These are phyloP conservation scores for Dermatophagoides farinae DNA, from an alignment of 1,140 invertebrate genomes.

Conservation along the genomic window DNA sequence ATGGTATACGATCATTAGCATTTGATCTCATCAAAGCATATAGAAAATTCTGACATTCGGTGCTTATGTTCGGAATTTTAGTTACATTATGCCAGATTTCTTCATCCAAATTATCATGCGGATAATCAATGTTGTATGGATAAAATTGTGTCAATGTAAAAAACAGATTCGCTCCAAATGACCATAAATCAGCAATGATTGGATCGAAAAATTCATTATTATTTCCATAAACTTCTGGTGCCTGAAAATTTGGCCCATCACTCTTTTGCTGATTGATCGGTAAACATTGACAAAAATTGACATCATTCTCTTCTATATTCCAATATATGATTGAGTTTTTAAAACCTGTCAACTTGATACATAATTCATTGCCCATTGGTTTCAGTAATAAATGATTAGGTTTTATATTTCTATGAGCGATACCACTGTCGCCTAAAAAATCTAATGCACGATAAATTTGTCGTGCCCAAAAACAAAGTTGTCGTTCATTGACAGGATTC, in stretches of 20 bases:
- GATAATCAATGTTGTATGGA: neutral
- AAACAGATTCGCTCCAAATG: neutral
- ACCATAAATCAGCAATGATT: constrained; percentile 8
- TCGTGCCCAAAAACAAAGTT: neutral
- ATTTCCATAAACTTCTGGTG: constrained; percentile 11
- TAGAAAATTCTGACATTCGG: neutral
- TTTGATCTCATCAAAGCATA: neutral
- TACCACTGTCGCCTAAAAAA: constrained; percentile 2
- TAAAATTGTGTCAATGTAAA: constrained; percentile 3
- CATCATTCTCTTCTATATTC: neutral
- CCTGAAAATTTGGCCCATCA: constrained; percentile 6
- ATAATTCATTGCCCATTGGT: neutral
- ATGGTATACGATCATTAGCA: constrained; percentile 4
- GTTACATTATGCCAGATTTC: neutral
- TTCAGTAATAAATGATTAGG: constrained; percentile 5
- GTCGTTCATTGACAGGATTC: neutral
- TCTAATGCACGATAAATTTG: constrained; percentile 3
- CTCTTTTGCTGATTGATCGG: neutral
- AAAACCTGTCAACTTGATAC: constrained; percentile 9
- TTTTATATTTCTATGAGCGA: neutral
- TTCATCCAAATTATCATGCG: neutral
- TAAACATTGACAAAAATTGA: neutral
- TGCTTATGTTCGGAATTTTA: neutral
- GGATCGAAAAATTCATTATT: constrained; percentile 2
- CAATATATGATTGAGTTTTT: constrained; percentile 4